Percentiles rank a stretch among this genome's conserved stretches.
These are phyloP conservation scores for Gymnarchus niloticus DNA, from an alignment of 2,113 vertebrate species.

Conservation along the genomic window DNA sequence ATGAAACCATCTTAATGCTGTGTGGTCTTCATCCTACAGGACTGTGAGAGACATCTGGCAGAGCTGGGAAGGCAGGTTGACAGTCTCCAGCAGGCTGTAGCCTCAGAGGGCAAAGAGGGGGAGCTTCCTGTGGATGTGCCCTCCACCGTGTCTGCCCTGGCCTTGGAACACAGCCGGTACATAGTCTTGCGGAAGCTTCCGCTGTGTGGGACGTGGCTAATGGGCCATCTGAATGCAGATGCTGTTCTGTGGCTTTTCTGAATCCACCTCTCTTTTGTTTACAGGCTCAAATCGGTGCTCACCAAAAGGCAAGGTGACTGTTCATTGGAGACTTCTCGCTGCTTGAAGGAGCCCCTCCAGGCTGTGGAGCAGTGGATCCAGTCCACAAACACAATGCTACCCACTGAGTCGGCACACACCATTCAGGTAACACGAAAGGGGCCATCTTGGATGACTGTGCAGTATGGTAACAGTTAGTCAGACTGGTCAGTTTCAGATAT, in stretches of 20 bases:
- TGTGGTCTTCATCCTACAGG: slow-evolving; percentile 38
- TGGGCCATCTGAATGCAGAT: not conserved
- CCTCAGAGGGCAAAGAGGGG: slow-evolving; percentile 25
- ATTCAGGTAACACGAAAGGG: slow-evolving; percentile 48
- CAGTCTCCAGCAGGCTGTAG: slow-evolving; percentile 45
- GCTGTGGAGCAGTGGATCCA: slow-evolving; percentile 55
- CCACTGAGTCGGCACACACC: slow-evolving; percentile 36
- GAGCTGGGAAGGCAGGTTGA: slow-evolving; percentile 46
- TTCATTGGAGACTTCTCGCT: slow-evolving; percentile 40
- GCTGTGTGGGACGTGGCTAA: not conserved
- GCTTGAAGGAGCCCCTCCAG: slow-evolving; percentile 46
- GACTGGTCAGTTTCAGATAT: not conserved
- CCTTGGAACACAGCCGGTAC: slow-evolving; percentile 60
- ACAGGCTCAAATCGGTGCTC: slow-evolving; percentile 53
- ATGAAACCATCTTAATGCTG: not conserved
- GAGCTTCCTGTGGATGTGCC: slow-evolving; percentile 47
- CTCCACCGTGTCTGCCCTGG: slow-evolving; percentile 41
- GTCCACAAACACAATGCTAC: slow-evolving; percentile 1
- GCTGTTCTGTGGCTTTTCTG: not conserved
- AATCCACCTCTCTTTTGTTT: not conserved
- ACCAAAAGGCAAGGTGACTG: slow-evolving; percentile 48
- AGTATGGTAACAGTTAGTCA: not conserved
- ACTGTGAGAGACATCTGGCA: slow-evolving; percentile 50
- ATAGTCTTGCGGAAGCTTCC: not conserved
- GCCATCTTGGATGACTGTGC: not conserved